Evolutionary conservation across 2,888 invertebrate species (phyloP).

Genomic region (Thymelicus acteon): DNA sequence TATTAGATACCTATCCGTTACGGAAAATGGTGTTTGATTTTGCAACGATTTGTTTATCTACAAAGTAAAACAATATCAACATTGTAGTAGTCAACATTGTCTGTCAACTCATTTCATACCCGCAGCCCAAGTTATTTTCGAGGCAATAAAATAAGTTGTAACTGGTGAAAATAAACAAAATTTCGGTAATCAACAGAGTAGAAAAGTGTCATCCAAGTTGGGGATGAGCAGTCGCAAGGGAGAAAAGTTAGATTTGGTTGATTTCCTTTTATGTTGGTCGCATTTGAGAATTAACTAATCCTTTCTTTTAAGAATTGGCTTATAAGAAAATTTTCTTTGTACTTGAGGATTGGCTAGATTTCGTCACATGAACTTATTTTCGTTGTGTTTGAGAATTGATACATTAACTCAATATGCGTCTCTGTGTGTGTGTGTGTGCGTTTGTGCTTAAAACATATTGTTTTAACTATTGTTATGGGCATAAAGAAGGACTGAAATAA

Average conservation of each 20-base stretch:
- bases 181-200: constrained; percentile 38
- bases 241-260: constrained; percentile 18
- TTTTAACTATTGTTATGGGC: no score
- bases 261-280: background rate
- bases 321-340: no score
- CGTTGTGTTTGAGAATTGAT: no score
- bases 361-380: no score
- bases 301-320: background rate
- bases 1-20: no score
- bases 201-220: constrained; percentile 20
- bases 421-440: no score
- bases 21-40: no score
- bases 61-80: no score
- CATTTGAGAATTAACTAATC: background rate
- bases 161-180: constrained; percentile 39
- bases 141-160: constrained; percentile 40
- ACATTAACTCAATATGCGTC: no score
- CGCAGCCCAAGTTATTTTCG: constrained; percentile 30
- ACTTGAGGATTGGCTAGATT: background rate
- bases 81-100: background rate
- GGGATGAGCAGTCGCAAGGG: constrained; percentile 9
- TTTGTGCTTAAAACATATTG: no score
- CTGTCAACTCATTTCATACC: constrained; percentile 33
- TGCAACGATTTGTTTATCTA: no score
- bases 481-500: no score